Conservation (phyloP, 2,797 vertebrate genomes). For the Sus cebifrons region DNA sequence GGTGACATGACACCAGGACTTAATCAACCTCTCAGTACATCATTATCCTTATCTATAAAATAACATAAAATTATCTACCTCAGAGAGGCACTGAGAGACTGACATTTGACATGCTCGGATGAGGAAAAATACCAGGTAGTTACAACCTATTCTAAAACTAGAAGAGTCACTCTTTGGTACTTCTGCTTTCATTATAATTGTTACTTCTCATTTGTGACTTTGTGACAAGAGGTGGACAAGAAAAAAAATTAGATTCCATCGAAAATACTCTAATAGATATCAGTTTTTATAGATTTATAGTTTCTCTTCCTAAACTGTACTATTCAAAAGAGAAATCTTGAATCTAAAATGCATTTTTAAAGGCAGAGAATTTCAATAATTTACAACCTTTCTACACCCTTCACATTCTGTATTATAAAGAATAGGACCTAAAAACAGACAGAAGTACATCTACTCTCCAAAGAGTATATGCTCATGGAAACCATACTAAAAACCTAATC, state of each 20-base stretch:
- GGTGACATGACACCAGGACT: not conserved
- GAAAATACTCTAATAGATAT: slow-evolving; percentile 82
- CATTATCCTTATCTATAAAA: not conserved
- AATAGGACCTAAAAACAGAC: slow-evolving; percentile 76
- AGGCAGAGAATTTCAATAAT: slow-evolving; percentile 7
- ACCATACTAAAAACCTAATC: slow-evolving; percentile 86
- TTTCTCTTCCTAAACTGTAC: slow-evolving; percentile 76
- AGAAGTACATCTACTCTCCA: slow-evolving; percentile 79
- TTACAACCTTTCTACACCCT: slow-evolving; percentile 50
- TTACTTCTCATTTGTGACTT: slow-evolving; percentile 82
- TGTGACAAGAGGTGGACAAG: slow-evolving; percentile 82
- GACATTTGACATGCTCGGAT: not conserved
- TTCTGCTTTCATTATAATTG: slow-evolving; percentile 75
- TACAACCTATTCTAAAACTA: not conserved
- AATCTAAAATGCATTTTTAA: slow-evolving; percentile 14
- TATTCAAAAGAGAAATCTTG: slow-evolving; percentile 75
- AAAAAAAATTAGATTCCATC: slow-evolving; percentile 79
- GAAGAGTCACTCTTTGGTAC: slow-evolving; percentile 16
- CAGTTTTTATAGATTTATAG: slow-evolving; percentile 59
- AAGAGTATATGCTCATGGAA: slow-evolving; percentile 83
- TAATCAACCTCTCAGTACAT: not conserved
- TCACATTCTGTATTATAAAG: slow-evolving; percentile 62
- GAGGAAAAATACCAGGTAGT: not conserved
- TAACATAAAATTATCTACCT: not conserved
- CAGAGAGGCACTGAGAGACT: not conserved